Evolutionary conservation across 1,140 invertebrate genomes (phyloP), one percentile per base, ranked within the genome.

Genomic region (Zaprionus taronus): DNA sequence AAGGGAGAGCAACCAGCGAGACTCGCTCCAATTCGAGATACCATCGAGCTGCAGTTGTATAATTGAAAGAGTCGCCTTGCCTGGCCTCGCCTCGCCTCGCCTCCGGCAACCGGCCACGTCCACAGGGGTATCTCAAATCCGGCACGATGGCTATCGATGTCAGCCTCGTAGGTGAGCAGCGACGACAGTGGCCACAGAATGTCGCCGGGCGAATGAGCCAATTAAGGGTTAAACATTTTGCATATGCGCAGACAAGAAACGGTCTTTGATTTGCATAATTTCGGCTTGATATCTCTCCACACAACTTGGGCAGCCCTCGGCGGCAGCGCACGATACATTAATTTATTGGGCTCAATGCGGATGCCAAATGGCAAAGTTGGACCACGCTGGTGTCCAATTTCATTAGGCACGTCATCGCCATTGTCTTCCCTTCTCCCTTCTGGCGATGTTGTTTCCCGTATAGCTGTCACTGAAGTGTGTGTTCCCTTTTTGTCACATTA

Each of bases 151-250:
- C 86, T 90, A 90, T 90, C 85, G 83, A 90, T 90, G 85, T 85
- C 79, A 72, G 79, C 73, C 73, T 41, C n/a, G 80, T 85, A 90
- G 85, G 85, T 90, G 85, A 85, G 79, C 31, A 34, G 41, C 71
- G 67, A 55, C 71, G 67, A 55, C 55, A 55, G 60, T 67, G 73
- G 65, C 72, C 80, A 78, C 69, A 77, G 63, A 80, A 80, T 78
- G 75, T 83, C 74, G 77, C 47, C 41, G 63, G 71, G 57, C 65
- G 71, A 70, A 76, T 81, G 83, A 72, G 85, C 85, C 85, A 90
- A 90, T 90, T 90, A 90, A 90, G 85, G 85, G 85, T 90, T 90
- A 90, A 90, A 90, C 86, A 80, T 84, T 90, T 81, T 77, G 79
- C 81, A 90, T 89, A 85, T 89, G 85, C 85, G 66, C 4, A 58